Conservation (phyloP, 1,140 invertebrate genomes). For the Eumaeus atala region DNA sequence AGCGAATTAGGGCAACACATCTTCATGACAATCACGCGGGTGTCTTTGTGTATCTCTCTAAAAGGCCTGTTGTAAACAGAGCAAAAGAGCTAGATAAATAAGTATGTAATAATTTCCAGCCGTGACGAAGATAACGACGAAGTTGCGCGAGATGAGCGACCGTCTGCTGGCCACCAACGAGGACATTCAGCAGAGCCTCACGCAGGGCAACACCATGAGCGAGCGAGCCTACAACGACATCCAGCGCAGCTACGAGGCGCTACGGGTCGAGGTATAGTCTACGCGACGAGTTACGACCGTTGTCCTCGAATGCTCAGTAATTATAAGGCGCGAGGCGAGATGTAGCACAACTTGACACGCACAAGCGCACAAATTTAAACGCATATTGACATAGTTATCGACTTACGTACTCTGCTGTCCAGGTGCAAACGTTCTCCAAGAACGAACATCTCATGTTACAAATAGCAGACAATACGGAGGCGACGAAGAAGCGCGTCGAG, state of each 20-base stretch:
- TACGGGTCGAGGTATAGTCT: conserved; percentile 71
- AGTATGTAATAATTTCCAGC: conserved; percentile 28
- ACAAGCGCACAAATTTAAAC: too few relatives aligned
- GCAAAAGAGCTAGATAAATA: too few relatives aligned
- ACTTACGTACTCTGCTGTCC: conserved; percentile 1
- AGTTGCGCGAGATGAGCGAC: conserved; percentile 54
- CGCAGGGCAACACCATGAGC: conserved; percentile 71
- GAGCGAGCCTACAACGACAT: conserved; percentile 75
- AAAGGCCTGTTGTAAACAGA: too few relatives aligned
- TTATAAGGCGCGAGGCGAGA: too few relatives aligned
- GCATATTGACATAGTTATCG: not conserved
- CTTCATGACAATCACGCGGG: too few relatives aligned
- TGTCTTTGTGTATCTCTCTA: too few relatives aligned
- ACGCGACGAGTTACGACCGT: too few relatives aligned
- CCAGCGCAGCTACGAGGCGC: conserved; percentile 74
- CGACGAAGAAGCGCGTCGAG: conserved; percentile 88
- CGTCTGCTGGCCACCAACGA: conserved; percentile 58
- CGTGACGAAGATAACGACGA: conserved; percentile 42
- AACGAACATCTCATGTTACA: conserved; percentile 87
- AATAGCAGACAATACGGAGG: conserved; percentile 88
- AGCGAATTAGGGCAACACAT: too few relatives aligned
- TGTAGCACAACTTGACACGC: too few relatives aligned
- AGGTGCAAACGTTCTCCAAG: conserved; percentile 77
- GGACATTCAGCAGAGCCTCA: conserved; percentile 72
- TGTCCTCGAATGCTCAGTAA: too few relatives aligned